Evolutionary conservation across 1,140 invertebrate genomes (phyloP).

Genomic region (Gyrodactylus salaris): DNA sequence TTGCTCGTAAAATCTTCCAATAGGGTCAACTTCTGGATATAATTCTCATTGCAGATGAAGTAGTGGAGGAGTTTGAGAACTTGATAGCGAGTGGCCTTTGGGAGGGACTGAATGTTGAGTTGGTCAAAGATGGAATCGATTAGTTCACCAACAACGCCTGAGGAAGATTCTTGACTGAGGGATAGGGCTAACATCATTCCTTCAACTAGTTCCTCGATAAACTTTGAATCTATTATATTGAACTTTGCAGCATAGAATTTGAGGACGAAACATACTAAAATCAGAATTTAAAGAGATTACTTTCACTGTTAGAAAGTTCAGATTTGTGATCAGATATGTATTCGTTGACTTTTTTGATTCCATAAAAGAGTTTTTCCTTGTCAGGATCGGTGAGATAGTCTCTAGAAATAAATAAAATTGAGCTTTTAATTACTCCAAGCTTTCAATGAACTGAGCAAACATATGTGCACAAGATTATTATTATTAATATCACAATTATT

Average conservation of each 20-base stretch:
- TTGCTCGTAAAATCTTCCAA: not conserved
- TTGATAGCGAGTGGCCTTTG: not conserved
- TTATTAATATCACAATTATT: not conserved
- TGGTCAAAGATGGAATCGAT: not conserved
- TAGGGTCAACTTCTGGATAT: not conserved
- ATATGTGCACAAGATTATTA: no score
- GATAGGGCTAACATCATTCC: not conserved
- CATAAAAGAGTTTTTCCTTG: not conserved
- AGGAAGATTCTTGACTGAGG: not conserved
- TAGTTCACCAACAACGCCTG: not conserved
- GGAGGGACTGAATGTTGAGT: not conserved
- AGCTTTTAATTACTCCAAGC: not conserved
- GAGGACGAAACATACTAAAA: not conserved
- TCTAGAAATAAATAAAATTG: not conserved
- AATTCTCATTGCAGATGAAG: not conserved
- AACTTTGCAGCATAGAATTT: not conserved
- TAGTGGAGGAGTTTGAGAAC: not conserved
- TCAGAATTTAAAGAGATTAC: not conserved
- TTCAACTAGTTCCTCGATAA: not conserved
- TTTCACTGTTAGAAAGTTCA: not conserved
- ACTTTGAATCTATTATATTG: not conserved
- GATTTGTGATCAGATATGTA: not conserved
- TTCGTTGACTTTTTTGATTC: not conserved
- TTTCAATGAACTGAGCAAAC: not conserved
- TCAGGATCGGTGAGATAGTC: not conserved